These are phyloP conservation scores for Apamea sordens DNA, from an alignment of 2,888 invertebrate species.

Conservation along the genomic window DNA sequence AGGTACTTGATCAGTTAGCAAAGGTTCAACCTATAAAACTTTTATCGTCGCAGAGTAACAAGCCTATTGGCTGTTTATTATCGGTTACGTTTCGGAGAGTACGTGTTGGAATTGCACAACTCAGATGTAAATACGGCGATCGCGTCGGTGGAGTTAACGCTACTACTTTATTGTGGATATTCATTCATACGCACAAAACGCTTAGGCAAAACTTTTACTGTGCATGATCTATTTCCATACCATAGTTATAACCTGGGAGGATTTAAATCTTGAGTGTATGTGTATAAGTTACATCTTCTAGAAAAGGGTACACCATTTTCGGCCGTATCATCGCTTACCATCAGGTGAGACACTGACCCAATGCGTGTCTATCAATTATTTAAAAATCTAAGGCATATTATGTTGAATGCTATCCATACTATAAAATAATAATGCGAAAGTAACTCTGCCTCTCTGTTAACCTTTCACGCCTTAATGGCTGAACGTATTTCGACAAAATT, in stretches of 20 bases:
- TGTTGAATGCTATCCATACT: neutral
- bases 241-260: neutral
- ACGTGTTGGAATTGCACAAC: conserved; percentile 19
- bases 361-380: neutral
- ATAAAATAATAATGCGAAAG: neutral
- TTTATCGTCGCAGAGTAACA: conserved; percentile 14
- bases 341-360: neutral
- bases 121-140: neutral
- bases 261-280: neutral
- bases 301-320: neutral
- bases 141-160: neutral
- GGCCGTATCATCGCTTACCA: conserved; percentile 1
- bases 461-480: neutral
- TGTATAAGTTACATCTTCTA: neutral
- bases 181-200: neutral
- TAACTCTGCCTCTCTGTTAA: neutral
- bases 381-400: neutral
- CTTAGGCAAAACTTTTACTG: neutral
- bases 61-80: conserved; percentile 32
- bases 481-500: neutral
- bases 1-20: neutral
- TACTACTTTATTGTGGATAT: neutral
- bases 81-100: conserved; percentile 29
- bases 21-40: conserved; percentile 33
- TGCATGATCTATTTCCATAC: conserved; percentile 2